These are phyloP conservation scores for Apantesis nais DNA, from an alignment of 2,888 invertebrate species.

Conservation along the genomic window DNA sequence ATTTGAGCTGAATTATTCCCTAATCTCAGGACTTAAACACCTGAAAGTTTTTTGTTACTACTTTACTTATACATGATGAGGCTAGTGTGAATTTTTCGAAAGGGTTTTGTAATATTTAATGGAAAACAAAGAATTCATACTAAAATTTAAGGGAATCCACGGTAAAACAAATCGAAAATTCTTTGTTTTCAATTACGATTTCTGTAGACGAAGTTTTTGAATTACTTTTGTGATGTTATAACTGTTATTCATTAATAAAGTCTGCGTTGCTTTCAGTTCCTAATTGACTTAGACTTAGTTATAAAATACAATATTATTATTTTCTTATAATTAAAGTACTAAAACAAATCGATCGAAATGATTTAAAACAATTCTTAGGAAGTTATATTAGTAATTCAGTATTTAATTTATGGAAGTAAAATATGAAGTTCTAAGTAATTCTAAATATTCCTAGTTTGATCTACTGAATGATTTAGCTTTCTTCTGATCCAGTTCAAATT, in stretches of 20 bases:
- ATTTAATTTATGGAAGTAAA: neutral
- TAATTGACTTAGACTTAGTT: conserved; percentile 55
- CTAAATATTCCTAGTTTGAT: neutral
- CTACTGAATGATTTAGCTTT: neutral
- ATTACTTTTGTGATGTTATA: conserved; percentile 39
- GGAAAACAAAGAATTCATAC: conserved; percentile 50
- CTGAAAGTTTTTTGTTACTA: conserved; percentile 44
- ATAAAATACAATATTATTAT: conserved; percentile 26
- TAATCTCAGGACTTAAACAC: conserved; percentile 17
- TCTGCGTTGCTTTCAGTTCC: conserved; percentile 51
- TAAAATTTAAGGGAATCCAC: conserved; percentile 36
- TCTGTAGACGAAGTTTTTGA: conserved; percentile 28
- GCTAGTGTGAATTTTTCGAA: conserved; percentile 50
- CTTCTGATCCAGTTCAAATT: neutral
- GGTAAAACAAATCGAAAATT: conserved; percentile 40
- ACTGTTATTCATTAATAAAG: conserved; percentile 45
- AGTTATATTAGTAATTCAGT: neutral
- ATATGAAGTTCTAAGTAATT: neutral
- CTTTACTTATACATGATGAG: conserved; percentile 43
- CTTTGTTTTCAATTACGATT: conserved; percentile 37
- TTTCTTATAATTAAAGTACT: conserved; percentile 25
- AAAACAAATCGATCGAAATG: conserved; percentile 19
- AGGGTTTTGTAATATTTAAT: conserved; percentile 41
- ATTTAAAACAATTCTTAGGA: conserved; percentile 20
- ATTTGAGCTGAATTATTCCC: no score